Conservation (phyloP, 2,888 invertebrate species). For the Polydrusus cervinus region DNA sequence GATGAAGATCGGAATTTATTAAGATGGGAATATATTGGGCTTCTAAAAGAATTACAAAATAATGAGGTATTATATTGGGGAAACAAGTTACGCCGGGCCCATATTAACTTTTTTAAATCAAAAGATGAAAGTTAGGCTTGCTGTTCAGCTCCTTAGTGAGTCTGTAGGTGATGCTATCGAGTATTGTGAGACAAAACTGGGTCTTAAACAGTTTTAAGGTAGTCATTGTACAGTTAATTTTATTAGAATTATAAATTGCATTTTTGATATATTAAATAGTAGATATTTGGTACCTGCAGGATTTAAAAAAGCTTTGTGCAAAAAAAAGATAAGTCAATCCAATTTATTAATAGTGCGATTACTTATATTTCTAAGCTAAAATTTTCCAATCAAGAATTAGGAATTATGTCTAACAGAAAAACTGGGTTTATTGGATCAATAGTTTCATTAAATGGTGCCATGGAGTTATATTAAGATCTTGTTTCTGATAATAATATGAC, state of each 20-base stretch:
- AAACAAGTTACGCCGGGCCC: slow-evolving; percentile 24
- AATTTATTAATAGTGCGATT: too few relatives aligned
- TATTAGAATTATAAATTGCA: not conserved
- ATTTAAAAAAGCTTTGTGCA: not conserved
- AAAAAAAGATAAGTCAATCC: slow-evolving; percentile 9
- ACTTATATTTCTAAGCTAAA: slow-evolving; percentile 7
- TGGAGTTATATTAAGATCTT: slow-evolving; percentile 15
- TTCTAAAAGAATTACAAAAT: slow-evolving; percentile 3
- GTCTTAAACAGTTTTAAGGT: not conserved
- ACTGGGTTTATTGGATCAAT: slow-evolving; percentile 23
- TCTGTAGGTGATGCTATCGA: slow-evolving; percentile 16
- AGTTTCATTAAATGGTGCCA: slow-evolving; percentile 16
- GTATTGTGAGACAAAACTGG: slow-evolving; percentile 2
- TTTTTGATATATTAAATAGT: slow-evolving; percentile 4
- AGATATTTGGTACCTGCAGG: not conserved
- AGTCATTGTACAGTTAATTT: not conserved
- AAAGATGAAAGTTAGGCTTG: slow-evolving; percentile 27
- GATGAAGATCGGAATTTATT: slow-evolving; percentile 8
- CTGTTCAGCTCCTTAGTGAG: slow-evolving; percentile 10
- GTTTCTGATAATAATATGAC: not conserved
- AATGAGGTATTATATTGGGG: slow-evolving; percentile 29
- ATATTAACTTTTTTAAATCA: slow-evolving; percentile 36
- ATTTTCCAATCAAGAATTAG: not conserved
- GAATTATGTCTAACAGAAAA: slow-evolving; percentile 10
- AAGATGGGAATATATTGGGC: slow-evolving; percentile 12